Percentiles rank a stretch among this genome's conserved stretches.
Conservation (phyloP, 2,113 vertebrate genomes). For the Vimba vimba region DNA sequence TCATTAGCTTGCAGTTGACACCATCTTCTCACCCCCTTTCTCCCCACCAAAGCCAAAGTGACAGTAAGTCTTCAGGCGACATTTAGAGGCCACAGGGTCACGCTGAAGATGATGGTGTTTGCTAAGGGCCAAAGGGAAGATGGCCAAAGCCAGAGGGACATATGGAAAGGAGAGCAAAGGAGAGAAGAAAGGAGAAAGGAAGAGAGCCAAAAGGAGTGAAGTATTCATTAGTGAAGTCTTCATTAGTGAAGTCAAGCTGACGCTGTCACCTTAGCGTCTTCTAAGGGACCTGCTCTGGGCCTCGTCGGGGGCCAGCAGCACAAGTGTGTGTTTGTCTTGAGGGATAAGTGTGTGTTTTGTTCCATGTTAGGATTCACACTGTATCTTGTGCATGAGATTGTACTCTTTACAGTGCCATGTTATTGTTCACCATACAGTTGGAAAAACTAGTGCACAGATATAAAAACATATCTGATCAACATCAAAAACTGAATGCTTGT, state of each 20-base stretch:
- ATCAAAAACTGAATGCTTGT: not conserved
- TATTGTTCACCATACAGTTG: not conserved
- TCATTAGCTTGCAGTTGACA: slow-evolving; percentile 73
- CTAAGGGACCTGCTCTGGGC: slow-evolving; percentile 70
- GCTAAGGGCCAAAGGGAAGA: slow-evolving; percentile 72
- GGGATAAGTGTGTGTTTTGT: slow-evolving; percentile 59
- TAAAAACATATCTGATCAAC: not conserved
- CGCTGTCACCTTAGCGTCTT: slow-evolving; percentile 74
- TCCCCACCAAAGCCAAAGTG: slow-evolving; percentile 74
- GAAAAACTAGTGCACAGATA: not conserved
- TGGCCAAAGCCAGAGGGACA: slow-evolving; percentile 68
- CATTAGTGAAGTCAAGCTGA: slow-evolving; percentile 83
- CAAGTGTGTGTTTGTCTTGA: slow-evolving; percentile 60
- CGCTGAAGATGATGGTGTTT: slow-evolving; percentile 68
- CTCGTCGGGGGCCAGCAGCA: slow-evolving; percentile 41
- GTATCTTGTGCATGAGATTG: not conserved
- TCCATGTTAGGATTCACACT: slow-evolving; percentile 48
- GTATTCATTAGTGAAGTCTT: slow-evolving; percentile 84
- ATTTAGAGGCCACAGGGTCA: slow-evolving; percentile 76
- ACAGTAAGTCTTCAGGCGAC: slow-evolving; percentile 74
- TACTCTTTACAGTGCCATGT: not conserved
- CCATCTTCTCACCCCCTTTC: slow-evolving; percentile 61
- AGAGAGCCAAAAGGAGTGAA: slow-evolving; percentile 72
- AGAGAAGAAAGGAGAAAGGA: slow-evolving; percentile 67
- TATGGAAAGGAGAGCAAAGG: slow-evolving; percentile 70